These are phyloP conservation scores for Gnathonemus echidnorhynchus DNA, from an alignment of 2,113 vertebrate genomes.

Conservation along the genomic window DNA sequence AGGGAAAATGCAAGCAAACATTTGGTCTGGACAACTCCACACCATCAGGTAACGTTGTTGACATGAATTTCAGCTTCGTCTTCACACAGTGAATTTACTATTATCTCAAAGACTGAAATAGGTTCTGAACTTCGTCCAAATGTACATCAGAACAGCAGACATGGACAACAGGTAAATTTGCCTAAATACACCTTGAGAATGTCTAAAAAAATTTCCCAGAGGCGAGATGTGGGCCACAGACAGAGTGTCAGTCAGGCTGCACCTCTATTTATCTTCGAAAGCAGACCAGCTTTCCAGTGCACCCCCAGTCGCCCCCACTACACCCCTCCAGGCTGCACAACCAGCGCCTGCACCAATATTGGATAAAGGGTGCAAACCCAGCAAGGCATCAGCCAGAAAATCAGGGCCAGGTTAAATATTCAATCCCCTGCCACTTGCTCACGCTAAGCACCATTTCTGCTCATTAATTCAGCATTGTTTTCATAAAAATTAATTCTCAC, in stretches of 20 bases:
- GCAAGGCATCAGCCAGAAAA: not conserved
- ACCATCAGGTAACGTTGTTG: not conserved
- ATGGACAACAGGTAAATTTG: not conserved
- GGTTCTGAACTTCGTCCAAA: not conserved
- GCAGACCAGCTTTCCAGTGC: not conserved
- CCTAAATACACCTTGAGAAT: not conserved
- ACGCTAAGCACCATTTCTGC: not conserved
- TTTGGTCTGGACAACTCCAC: not conserved
- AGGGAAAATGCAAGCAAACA: not conserved
- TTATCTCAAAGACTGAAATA: not conserved
- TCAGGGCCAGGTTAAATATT: no score
- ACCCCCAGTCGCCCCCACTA: not conserved
- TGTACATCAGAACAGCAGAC: not conserved
- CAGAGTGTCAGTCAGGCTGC: not conserved
- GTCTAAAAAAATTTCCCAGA: not conserved
- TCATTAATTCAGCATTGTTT: not conserved
- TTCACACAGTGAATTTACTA: not conserved
- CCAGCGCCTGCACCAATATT: not conserved
- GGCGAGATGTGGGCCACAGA: slow-evolving; percentile 8
- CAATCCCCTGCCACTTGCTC: not conserved
- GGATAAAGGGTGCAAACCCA: not conserved
- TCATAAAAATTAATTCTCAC: not conserved
- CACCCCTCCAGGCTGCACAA: not conserved
- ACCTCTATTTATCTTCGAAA: slow-evolving; percentile 12
- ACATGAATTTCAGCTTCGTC: not conserved